A percentile compares a stretch with the other conserved stretches of the same genome.
Conservation (phyloP, 2,888 invertebrate genomes). For the Tenodera sinensis region DNA sequence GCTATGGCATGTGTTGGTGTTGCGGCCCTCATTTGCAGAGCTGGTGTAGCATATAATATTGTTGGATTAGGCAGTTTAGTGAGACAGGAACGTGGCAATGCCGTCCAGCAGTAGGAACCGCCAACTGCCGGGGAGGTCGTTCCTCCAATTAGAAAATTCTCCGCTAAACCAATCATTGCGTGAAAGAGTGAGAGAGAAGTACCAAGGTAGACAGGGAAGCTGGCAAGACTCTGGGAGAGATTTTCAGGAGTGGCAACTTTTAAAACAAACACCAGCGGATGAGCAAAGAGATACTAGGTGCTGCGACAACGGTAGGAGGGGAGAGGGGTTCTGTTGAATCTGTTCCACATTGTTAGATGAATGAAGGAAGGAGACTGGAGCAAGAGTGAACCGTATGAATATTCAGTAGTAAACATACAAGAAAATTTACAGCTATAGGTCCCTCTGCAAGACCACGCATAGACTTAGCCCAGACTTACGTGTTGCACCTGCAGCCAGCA, state of each 20-base stretch:
- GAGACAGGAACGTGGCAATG: neutral
- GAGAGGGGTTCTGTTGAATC: conserved; percentile 25
- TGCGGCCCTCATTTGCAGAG: too few relatives aligned
- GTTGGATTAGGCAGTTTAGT: neutral
- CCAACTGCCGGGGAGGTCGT: conserved; percentile 15
- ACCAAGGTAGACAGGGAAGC: neutral
- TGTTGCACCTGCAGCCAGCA: neutral
- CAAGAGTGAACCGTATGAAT: conserved; percentile 28
- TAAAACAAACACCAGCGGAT: conserved; percentile 29
- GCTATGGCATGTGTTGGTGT: too few relatives aligned
- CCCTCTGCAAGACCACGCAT: neutral
- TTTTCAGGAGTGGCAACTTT: conserved; percentile 30
- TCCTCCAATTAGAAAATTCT: conserved; percentile 17
- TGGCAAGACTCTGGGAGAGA: neutral
- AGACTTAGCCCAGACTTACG: neutral
- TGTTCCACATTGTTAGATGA: conserved; percentile 31
- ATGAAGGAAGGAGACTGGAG: conserved; percentile 26
- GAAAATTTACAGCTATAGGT: conserved; percentile 18
- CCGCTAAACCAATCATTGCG: conserved; percentile 17
- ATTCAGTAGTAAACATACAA: conserved; percentile 30
- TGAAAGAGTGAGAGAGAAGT: conserved; percentile 8
- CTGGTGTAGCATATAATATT: too few relatives aligned
- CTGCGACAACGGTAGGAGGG: neutral
- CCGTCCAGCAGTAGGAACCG: neutral
- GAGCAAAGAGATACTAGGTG: conserved; percentile 22